phyloP scores from a whole-genome alignment of 1,140 invertebrate species.

The Bombus impatiens region DNA sequence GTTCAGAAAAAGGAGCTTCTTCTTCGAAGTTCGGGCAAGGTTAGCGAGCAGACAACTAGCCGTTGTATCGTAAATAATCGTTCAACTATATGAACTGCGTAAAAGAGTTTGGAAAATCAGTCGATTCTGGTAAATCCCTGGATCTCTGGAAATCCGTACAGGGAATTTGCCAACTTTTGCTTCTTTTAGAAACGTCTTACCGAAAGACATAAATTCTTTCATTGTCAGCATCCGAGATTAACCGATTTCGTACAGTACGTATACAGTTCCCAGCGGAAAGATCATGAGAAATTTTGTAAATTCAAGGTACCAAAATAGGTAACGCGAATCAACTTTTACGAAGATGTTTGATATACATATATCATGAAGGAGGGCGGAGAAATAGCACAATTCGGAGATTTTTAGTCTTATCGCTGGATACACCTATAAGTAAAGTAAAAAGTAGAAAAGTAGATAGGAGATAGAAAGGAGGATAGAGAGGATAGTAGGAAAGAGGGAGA shows the following conservation, averaged over 20 bases:
- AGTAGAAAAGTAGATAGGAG: too few species aligned
- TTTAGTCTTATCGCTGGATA: too few species aligned
- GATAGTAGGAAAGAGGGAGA: too few species aligned
- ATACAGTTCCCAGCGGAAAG: not conserved
- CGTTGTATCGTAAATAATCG: not conserved
- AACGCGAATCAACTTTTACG: not conserved
- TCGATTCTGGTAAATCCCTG: not conserved
- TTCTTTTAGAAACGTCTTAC: not conserved
- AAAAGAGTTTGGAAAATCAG: constrained; percentile 30
- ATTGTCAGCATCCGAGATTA: not conserved
- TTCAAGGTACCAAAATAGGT: too few species aligned
- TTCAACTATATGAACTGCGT: constrained; percentile 8
- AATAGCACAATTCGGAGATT: not conserved
- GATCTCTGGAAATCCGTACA: too few species aligned
- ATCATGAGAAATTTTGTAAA: not conserved
- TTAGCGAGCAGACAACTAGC: constrained; percentile 54
- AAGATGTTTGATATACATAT: not conserved
- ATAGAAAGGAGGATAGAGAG: too few species aligned
- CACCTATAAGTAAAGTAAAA: not conserved
- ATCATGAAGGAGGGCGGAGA: not conserved
- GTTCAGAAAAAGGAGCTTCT: constrained; percentile 46
- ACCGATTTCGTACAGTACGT: too few species aligned
- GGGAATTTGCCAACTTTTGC: not conserved
- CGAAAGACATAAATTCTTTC: not conserved
- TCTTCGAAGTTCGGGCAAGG: constrained; percentile 40